A percentile compares a stretch with the other conserved stretches of the same genome.
phyloP scores from a whole-genome alignment of 2,113 vertebrate genomes.

The Ochotona princeps region DNA sequence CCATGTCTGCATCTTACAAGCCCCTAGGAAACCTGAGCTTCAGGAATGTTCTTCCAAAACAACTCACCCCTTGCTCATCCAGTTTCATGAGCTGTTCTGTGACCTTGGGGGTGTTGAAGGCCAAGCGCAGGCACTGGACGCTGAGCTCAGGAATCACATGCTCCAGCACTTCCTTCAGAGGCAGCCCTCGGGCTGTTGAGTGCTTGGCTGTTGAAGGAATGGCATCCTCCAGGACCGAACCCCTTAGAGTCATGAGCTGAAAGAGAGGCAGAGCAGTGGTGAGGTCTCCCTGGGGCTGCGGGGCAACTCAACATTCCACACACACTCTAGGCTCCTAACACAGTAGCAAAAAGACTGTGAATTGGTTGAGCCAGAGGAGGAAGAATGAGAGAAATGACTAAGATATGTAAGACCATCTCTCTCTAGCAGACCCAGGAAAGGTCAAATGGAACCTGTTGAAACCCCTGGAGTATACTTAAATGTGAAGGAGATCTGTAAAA shows the following conservation, averaged over 20 bases:
- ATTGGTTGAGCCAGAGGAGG: neutral
- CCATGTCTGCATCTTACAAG: neutral
- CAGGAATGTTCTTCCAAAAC: neutral
- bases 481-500: neutral
- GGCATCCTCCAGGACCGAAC: slow-evolving; percentile 94
- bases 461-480: neutral
- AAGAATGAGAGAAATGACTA: neutral
- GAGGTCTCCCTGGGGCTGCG: neutral
- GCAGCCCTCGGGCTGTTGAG: slow-evolving; percentile 93
- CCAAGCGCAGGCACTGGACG: slow-evolving; percentile 93
- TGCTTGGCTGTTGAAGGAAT: slow-evolving; percentile 96
- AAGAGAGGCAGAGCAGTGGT: slow-evolving; percentile 42
- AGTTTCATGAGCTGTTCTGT: slow-evolving; percentile 98
- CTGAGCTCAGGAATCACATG: slow-evolving; percentile 95
- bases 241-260: slow-evolving; percentile 94
- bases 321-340: neutral
- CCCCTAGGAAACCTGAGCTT: neutral
- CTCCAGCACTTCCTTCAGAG: slow-evolving; percentile 95
- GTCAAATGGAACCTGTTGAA: neutral
- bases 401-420: neutral
- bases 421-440: neutral
- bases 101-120: slow-evolving; percentile 97
- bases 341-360: neutral
- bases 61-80: slow-evolving; percentile 96
- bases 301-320: neutral